A percentile compares a stretch with the other conserved stretches of the same genome.
Evolutionary conservation across 2,888 invertebrate genomes (phyloP).

Genomic region (Palloptera scutellata): DNA sequence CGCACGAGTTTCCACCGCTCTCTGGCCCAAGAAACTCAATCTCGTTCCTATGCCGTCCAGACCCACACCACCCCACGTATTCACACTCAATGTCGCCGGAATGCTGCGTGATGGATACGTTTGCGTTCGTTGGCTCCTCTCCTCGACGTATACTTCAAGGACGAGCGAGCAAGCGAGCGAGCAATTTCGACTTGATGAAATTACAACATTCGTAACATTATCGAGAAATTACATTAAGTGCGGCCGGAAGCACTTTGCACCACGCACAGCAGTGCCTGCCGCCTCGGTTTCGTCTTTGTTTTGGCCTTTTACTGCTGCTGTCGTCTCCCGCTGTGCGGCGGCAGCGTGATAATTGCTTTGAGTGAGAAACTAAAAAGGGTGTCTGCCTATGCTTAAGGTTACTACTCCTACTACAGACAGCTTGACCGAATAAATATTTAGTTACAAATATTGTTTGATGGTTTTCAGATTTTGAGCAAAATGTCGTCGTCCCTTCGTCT

Average conservation of each 20-base stretch:
- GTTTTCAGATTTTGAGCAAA: conserved; percentile 12
- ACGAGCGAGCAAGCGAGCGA: conserved; percentile 23
- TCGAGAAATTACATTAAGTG: conserved; percentile 42
- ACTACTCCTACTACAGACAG: not conserved
- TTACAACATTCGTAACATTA: conserved; percentile 37
- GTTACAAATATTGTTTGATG: conserved; percentile 1
- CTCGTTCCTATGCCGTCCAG: not conserved
- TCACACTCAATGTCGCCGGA: not conserved
- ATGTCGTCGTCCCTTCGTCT: conserved; percentile 17
- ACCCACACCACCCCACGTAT: no score
- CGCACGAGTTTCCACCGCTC: conserved; percentile 1
- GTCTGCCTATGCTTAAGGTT: conserved; percentile 20
- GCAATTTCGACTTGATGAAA: not conserved
- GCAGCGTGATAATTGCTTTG: conserved; percentile 30
- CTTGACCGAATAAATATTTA: not conserved
- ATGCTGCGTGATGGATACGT: not conserved
- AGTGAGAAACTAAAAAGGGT: conserved; percentile 13
- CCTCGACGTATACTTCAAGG: conserved; percentile 34
- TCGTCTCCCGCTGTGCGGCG: conserved; percentile 35
- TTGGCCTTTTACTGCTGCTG: conserved; percentile 37
- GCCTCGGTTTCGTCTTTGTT: no score
- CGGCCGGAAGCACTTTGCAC: conserved; percentile 42
- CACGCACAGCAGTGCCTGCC: conserved; percentile 8
- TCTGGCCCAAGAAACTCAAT: not conserved
- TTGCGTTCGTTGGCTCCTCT: not conserved